Base-by-base conservation (phyloP, 2,888 invertebrate species). In the Ichneumoninae sp. region DNA sequence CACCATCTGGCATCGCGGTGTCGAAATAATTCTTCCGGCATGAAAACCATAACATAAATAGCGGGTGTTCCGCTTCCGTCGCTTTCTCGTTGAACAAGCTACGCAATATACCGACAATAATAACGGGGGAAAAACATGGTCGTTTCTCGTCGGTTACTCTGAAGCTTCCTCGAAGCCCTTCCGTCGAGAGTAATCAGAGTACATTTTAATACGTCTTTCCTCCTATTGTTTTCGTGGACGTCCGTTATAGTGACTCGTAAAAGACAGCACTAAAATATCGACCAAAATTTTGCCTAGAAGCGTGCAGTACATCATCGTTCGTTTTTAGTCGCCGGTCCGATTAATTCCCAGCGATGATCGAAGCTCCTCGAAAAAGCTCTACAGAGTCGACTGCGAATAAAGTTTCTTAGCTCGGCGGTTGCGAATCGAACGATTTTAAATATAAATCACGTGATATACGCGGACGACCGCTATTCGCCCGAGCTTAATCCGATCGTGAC, bases 391-490 rank as follows among this genome's bases (percentile, higher is more conserved):
- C 33, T 33, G 30, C 62, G 33, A 30, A 30, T n/a, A 16, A 16
- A n/a, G 16, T 62, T 62, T 62, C 33, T 6, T 0, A 62, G 30
- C 33, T n/a, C 30, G 16, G 33, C 33, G 62, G 30, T 30, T 26
- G 44, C 44, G 57, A 30, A 62, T 62, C 62, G 33, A 30, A 33
- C 30, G 62, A 6, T 62, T 62, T 33, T 1, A 62, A 62, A 33
- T 62, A 62, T 33, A 30, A n/a, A 62, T 62, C 62, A 62, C 62
- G 62, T 62, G 62, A 62, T 30, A 16, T 57, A 57, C 30, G 62
- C 54, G 54, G 77, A 54, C 86, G 84, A 86, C 86, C 86, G 85
- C 80, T 82, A 86, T 86, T 86, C 86, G 71, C 71, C 80, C 82
- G 82, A 54, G 69, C 80, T 85, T 80, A 86, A 86, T 86, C 84